Percentiles rank a stretch among this genome's conserved stretches.
Evolutionary conservation across 2,888 invertebrate genomes (phyloP).

Genomic region (Stictocephala bisonia): DNA sequence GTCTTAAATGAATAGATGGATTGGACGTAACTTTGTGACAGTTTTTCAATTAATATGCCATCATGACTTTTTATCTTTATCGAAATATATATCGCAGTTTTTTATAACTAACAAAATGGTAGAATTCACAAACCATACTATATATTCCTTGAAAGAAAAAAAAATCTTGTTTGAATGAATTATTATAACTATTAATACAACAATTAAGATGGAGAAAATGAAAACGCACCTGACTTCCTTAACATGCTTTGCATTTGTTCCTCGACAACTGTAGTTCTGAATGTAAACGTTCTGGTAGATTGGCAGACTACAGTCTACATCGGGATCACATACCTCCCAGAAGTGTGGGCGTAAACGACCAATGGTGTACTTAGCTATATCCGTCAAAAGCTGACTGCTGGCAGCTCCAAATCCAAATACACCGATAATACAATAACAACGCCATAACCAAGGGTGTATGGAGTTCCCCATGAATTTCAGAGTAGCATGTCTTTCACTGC

Average conservation of each 20-base stretch:
- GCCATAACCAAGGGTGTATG: slow-evolving; percentile 32
- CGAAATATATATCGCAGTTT: no score
- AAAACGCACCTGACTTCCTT: slow-evolving; percentile 75
- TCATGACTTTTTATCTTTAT: no score
- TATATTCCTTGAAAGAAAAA: no score
- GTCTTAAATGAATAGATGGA: no score
- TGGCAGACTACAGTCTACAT: slow-evolving; percentile 70
- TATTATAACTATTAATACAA: no score
- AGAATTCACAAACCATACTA: no score
- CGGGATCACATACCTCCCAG: slow-evolving; percentile 86
- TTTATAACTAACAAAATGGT: no score
- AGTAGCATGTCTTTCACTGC: not conserved
- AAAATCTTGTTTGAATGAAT: no score
- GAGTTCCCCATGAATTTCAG: slow-evolving; percentile 12
- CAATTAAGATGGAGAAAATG: not conserved
- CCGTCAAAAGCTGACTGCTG: slow-evolving; percentile 87
- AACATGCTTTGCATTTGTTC: slow-evolving; percentile 76
- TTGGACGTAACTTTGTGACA: no score
- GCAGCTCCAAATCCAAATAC: slow-evolving; percentile 90
- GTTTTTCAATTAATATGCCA: no score
- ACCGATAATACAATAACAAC: slow-evolving; percentile 67
- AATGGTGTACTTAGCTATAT: slow-evolving; percentile 93
- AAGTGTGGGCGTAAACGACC: slow-evolving; percentile 96
- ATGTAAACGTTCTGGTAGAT: slow-evolving; percentile 75
- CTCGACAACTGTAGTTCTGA: slow-evolving; percentile 76